Evolutionary conservation across 2,797 vertebrate species (phyloP).

Genomic region (Lacerta viridis): DNA sequence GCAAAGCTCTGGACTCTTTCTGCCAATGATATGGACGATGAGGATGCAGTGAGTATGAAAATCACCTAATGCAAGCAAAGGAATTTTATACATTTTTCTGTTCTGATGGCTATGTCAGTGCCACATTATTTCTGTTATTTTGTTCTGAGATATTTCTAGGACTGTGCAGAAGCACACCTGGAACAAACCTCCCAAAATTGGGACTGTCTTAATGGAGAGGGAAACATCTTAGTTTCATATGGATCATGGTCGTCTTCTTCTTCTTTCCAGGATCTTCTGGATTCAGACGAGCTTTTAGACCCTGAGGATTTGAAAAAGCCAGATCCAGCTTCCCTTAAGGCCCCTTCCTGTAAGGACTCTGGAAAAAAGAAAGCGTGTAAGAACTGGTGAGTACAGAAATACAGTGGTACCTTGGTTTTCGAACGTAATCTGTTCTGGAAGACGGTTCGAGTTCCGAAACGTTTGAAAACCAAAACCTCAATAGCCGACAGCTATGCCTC

Average conservation of each 20-base stretch:
- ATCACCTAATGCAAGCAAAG: neutral
- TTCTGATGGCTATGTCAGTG: neutral
- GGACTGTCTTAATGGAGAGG: neutral
- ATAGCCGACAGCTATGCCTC: too few species aligned
- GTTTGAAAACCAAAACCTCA: too few species aligned
- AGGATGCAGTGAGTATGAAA: slow-evolving; percentile 82
- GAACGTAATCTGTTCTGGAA: too few species aligned
- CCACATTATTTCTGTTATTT: neutral
- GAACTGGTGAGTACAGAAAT: slow-evolving; percentile 88
- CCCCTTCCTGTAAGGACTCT: slow-evolving; percentile 85
- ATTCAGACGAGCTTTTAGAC: slow-evolving; percentile 93
- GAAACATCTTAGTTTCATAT: neutral
- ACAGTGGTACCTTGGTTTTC: too few species aligned
- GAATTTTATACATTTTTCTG: neutral
- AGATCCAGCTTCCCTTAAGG: slow-evolving; percentile 87
- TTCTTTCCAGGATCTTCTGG: slow-evolving; percentile 88
- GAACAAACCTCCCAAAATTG: neutral
- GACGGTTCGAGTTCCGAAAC: too few species aligned
- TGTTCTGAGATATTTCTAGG: neutral
- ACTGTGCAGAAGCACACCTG: neutral
- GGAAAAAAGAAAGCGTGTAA: slow-evolving; percentile 93
- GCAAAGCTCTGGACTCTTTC: slow-evolving; percentile 93
- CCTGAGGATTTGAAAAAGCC: slow-evolving; percentile 95
- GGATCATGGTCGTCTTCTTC: neutral
- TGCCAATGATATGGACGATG: slow-evolving; percentile 91